These are phyloP conservation scores for Canis aureus DNA, from an alignment of 2,113 vertebrate species.

Conservation along the genomic window DNA sequence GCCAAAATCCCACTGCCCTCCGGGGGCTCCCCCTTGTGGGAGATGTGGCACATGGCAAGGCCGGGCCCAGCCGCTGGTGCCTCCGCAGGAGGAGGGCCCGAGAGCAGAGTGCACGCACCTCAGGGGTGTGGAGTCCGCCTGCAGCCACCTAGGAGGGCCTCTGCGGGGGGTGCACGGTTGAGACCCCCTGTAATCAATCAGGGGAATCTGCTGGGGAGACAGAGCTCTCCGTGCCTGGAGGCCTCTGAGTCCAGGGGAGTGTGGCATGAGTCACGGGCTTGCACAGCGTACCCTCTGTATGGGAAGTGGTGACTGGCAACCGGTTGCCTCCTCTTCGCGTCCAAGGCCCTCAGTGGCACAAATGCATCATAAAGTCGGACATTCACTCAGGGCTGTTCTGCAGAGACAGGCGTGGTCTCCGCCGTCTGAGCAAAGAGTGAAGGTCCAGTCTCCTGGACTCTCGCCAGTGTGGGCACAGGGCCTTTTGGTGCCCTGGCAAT, in stretches of 20 bases:
- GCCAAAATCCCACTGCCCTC: constrained; percentile 74
- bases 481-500: not conserved
- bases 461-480: not conserved
- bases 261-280: not conserved
- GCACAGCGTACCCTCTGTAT: not conserved
- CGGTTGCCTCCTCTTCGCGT: not conserved
- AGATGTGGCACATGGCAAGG: constrained; percentile 57
- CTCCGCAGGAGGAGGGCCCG: not conserved
- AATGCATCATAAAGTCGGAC: not conserved
- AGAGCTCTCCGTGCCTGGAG: not conserved
- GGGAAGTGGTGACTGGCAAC: not conserved
- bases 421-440: not conserved
- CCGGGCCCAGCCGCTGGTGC: not conserved
- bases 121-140: not conserved
- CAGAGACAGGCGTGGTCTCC: constrained; percentile 31
- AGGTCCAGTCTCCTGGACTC: not conserved
- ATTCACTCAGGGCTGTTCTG: not conserved
- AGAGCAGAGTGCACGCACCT: not conserved
- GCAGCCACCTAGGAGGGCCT: not conserved
- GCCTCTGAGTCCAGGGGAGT: not conserved
- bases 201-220: not conserved
- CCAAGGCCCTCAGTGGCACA: not conserved
- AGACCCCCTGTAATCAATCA: not conserved
- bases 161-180: not conserved
- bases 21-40: constrained; percentile 82